Percentiles rank a stretch among this genome's conserved stretches.
Evolutionary conservation across 2,888 invertebrate species (phyloP).

Genomic region (Tipula vernalis): DNA sequence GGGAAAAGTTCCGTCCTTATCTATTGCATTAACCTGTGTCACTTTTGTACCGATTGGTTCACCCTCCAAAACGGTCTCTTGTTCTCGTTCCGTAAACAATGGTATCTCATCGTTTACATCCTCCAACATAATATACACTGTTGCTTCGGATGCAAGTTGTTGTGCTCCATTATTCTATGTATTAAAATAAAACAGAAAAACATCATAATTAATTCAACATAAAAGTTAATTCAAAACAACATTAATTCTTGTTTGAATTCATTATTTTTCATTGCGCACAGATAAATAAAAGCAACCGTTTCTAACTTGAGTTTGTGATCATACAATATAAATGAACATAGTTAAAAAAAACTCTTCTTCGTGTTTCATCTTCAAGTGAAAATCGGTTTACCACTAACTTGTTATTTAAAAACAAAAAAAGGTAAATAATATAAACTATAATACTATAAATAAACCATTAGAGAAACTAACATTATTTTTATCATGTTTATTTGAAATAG

Average conservation of each 20-base stretch:
- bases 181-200: constrained; percentile 15
- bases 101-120: constrained; percentile 98
- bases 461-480: background rate
- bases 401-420: background rate
- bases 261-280: background rate
- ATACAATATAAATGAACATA: no score
- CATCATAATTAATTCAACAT: background rate
- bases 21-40: constrained; percentile 91
- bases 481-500: background rate
- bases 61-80: constrained; percentile 89
- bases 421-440: background rate
- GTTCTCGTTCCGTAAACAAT: constrained; percentile 86
- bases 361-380: background rate
- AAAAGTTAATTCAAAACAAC: background rate
- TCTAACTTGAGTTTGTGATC: no score
- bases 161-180: constrained; percentile 87
- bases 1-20: constrained; percentile 89
- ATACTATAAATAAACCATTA: background rate
- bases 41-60: constrained; percentile 92
- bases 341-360: background rate
- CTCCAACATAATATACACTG: constrained; percentile 83
- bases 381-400: background rate
- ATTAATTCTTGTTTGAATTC: background rate
- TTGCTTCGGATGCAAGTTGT: constrained; percentile 88
- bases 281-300: background rate